These are phyloP conservation scores for Frieseomelitta varia DNA, from an alignment of 1,140 invertebrate genomes.

Conservation along the genomic window DNA sequence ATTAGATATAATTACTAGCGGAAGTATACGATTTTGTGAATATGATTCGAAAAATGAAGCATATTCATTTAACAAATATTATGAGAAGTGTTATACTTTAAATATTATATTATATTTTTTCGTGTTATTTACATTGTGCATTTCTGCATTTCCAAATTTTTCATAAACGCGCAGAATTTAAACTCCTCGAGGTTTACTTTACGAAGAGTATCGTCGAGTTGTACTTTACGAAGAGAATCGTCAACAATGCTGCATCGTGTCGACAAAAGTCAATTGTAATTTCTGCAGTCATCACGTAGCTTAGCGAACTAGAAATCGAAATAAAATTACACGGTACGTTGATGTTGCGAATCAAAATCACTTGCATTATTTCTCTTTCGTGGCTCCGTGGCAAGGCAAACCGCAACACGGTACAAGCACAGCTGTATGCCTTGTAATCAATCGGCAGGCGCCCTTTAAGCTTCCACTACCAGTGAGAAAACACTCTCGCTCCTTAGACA, in stretches of 20 bases:
- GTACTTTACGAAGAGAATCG: not conserved
- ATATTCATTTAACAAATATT: no score
- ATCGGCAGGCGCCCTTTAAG: conserved; percentile 66
- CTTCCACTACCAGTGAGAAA: not conserved
- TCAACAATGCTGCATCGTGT: not conserved
- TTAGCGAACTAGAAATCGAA: not conserved
- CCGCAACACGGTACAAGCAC: conserved; percentile 5
- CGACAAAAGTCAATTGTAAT: not conserved
- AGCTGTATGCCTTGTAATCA: conserved; percentile 72
- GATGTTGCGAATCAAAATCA: not conserved
- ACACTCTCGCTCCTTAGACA: not conserved
- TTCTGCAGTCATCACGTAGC: not conserved
- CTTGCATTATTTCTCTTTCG: not conserved
- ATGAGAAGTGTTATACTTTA: no score
- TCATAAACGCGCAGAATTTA: no score
- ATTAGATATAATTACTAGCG: not conserved
- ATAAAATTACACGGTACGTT: not conserved
- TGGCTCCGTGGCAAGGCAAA: not conserved
- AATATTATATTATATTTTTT: no score
- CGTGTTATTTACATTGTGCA: no score
- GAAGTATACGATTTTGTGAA: no score
- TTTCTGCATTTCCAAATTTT: no score
- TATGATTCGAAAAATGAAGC: no score
- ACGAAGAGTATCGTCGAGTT: not conserved
- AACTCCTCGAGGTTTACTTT: not conserved